Conservation (phyloP, 2,113 vertebrate species). For the Tauraco erythrolophus region DNA sequence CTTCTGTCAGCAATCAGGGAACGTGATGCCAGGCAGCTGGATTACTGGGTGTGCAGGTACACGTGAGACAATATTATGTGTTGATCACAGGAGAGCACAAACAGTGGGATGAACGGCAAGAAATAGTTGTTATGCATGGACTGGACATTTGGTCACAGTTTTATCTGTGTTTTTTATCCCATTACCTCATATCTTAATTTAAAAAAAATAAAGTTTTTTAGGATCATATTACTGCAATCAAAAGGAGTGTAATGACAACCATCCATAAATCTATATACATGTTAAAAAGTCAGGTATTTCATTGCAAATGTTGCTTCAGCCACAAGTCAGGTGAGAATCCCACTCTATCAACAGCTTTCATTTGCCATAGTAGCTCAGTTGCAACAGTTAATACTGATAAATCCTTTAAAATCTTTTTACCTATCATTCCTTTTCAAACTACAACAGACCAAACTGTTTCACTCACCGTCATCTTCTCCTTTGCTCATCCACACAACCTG, state of each 20-base stretch:
- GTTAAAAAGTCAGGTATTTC: background rate
- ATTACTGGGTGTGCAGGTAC: background rate
- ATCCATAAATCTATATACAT: fast-evolving
- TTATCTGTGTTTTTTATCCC: background rate
- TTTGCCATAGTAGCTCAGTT: background rate
- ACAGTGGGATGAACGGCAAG: background rate
- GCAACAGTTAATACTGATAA: background rate
- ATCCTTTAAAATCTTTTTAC: background rate
- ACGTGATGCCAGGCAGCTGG: fast-evolving
- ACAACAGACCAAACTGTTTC: background rate
- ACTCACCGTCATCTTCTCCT: fast-evolving
- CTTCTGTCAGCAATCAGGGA: background rate
- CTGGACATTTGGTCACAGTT: background rate
- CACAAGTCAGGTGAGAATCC: background rate
- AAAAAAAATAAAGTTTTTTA: background rate
- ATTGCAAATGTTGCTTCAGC: background rate
- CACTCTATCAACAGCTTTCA: background rate
- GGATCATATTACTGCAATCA: background rate
- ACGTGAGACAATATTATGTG: fast-evolving
- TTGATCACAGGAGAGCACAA: background rate
- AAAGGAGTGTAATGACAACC: background rate
- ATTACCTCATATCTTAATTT: background rate
- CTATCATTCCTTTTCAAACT: background rate
- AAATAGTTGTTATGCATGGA: fast-evolving
- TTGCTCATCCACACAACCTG: background rate